Conservation (phyloP, 2,797 vertebrate species). For the Euphonia xanthogaster region DNA sequence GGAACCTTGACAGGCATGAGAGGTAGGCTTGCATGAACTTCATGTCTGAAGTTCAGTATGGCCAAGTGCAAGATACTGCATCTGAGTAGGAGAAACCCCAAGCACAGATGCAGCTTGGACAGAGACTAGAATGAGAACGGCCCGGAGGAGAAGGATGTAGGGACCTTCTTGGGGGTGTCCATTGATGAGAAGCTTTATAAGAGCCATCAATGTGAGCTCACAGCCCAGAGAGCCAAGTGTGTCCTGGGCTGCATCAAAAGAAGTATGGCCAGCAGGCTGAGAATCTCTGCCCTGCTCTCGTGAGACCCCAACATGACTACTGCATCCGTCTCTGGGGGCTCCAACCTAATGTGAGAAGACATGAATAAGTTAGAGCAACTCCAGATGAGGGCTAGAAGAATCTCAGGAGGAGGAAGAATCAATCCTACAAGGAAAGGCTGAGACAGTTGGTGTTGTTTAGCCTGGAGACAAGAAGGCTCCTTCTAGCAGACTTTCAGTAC, state of each 20-base stretch:
- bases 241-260: not conserved
- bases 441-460: not conserved
- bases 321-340: not conserved
- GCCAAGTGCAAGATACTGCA: not conserved
- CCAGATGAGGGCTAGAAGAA: not conserved
- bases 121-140: not conserved
- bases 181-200: not conserved
- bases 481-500: not conserved
- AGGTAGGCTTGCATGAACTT: not conserved
- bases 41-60: not conserved
- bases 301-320: not conserved
- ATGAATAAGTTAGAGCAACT: not conserved
- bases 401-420: too few relatives aligned
- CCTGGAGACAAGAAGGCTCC: not conserved
- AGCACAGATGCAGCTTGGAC: not conserved
- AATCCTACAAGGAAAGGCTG: not conserved
- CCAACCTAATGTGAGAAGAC: not conserved
- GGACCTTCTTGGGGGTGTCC: not conserved
- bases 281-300: fast-evolving
- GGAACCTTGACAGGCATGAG: not conserved
- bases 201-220: not conserved
- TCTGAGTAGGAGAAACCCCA: not conserved
- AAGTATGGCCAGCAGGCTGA: not conserved
- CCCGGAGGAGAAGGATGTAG: not conserved
- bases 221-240: not conserved